Conservation (phyloP, 2,113 vertebrate genomes). For the Scomber colias region DNA sequence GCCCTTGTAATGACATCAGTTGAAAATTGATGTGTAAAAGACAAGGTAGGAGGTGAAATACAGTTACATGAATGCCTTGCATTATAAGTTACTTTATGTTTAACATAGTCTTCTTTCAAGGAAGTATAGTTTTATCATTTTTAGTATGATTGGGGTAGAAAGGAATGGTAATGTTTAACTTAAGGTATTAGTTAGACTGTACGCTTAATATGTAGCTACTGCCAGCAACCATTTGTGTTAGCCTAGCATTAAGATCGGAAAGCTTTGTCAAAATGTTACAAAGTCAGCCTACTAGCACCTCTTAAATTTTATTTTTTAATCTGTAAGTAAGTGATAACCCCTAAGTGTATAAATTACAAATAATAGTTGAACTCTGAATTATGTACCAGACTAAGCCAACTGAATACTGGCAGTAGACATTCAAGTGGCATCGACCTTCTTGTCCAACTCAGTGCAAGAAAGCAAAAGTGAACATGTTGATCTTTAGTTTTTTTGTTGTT, state of each 20-base stretch:
- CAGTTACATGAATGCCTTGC: neutral
- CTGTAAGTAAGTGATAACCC: neutral
- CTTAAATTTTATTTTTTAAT: neutral
- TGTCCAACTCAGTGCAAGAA: neutral
- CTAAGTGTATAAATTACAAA: neutral
- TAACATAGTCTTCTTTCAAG: neutral
- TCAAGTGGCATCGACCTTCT: neutral
- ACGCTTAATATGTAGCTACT: neutral
- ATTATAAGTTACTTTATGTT: neutral
- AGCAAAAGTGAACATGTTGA: neutral
- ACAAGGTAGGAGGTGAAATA: neutral
- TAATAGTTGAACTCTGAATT: neutral
- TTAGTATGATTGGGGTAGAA: neutral
- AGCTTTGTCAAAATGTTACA: neutral
- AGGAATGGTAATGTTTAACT: neutral
- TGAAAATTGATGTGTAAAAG: constrained; percentile 8
- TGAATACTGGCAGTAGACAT: neutral
- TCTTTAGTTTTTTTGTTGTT: neutral
- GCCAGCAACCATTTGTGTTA: neutral
- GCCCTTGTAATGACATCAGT: constrained; percentile 1
- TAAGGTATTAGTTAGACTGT: neutral
- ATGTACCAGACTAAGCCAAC: too few species aligned
- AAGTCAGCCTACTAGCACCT: neutral
- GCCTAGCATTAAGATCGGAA: neutral
- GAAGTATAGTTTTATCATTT: neutral